Evolutionary conservation across 2,888 invertebrate species (phyloP), one percentile per base, ranked within the genome.

Genomic region (Schizaphis graminum): DNA sequence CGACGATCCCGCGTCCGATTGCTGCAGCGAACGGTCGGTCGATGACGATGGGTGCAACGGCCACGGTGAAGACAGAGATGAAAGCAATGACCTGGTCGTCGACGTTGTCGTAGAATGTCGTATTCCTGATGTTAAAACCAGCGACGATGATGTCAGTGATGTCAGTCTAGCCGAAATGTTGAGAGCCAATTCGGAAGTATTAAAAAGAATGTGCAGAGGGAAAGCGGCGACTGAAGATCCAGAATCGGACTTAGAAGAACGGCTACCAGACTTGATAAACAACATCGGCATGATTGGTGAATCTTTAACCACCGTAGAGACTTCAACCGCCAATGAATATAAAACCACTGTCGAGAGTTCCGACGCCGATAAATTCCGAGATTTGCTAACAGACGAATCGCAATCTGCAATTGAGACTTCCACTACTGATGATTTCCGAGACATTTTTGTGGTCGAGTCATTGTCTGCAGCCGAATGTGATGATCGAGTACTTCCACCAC

Each of bases 1-100:
- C 95, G 98, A 98, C 95, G 98, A 98, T 95, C 97, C 97, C 94
- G 97, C 97, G 94, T 96, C 97, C 95, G 97, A 97, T 95, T 92
- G 88, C n/a, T 94, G 57, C 47, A 91, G 88, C 44, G 88, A 91
- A 35, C 57, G 53, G 57, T 85, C 90, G 26, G 28, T 96, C 96
- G 94, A 97, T 26, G 91, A 53, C 44, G 53, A 24, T 26, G 77
- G 24, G 24, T 90, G 56, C 35, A 77, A 91, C 92, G 86, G 89
- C 67, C 87, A 35, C 87, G 87, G 47, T 16, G 47, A n/a, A 35
- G 67, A 94, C 8, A 53, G 67, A 21, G 86, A 86, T 44, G 28
- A 26, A n/a, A 41, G n/a, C 11, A n/a, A 47, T 35, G 47, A 10
- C 21, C 11, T 41, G 16, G 95, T 95, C 21, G 95, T 96, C 61